phyloP scores from a whole-genome alignment of 2,888 invertebrate genomes.

The Hypselothyrea guttata region DNA sequence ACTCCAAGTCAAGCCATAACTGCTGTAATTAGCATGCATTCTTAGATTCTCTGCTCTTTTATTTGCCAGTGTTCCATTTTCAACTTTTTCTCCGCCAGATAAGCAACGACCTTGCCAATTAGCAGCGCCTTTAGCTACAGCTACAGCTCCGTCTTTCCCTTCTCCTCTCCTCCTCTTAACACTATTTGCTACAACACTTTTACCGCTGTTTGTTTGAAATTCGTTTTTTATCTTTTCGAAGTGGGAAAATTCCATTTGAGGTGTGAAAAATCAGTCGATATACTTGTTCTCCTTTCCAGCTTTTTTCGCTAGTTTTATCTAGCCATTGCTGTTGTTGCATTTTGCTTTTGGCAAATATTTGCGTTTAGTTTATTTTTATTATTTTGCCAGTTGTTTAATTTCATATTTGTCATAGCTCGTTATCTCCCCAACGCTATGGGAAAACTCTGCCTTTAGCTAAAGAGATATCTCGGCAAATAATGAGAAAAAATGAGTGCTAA shows the following conservation, averaged over 20 bases:
- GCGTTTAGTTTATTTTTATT: too few relatives aligned
- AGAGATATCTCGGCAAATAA: too few relatives aligned
- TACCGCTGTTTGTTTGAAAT: conserved; percentile 28
- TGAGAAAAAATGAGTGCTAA: too few relatives aligned
- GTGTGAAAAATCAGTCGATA: conserved; percentile 65
- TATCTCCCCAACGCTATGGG: too few relatives aligned
- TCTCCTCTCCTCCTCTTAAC: background rate
- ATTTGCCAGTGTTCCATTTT: conserved; percentile 38
- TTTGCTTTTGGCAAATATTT: conserved; percentile 53
- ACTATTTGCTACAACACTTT: conserved; percentile 2
- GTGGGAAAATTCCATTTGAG: conserved; percentile 50
- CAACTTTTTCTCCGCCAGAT: conserved; percentile 42
- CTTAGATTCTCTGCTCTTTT: background rate
- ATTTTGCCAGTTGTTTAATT: conserved; percentile 59
- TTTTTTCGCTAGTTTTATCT: conserved; percentile 20
- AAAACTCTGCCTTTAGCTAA: too few relatives aligned
- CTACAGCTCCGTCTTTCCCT: background rate
- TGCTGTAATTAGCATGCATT: conserved; percentile 13
- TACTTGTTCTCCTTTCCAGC: conserved; percentile 46
- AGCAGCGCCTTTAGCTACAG: conserved; percentile 43
- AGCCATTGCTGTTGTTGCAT: conserved; percentile 21
- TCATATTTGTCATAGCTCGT: background rate
- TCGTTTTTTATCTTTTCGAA: conserved; percentile 44
- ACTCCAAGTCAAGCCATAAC: background rate
- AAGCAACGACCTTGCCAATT: conserved; percentile 70